Percentiles rank a stretch among this genome's conserved stretches.
These are phyloP conservation scores for Pseudopodoces humilis DNA, from an alignment of 2,113 vertebrate genomes.

Conservation along the genomic window DNA sequence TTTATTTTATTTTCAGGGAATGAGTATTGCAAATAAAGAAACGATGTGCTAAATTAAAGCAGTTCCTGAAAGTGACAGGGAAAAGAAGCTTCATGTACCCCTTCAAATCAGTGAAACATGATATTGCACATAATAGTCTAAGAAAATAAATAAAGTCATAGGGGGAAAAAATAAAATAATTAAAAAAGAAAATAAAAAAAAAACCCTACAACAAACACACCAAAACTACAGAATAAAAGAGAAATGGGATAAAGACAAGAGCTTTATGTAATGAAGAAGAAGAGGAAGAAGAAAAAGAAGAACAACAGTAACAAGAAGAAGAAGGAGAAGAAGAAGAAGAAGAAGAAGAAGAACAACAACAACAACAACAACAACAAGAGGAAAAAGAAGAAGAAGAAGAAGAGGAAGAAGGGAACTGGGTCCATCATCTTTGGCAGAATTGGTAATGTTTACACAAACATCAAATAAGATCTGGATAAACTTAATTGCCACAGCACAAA, in stretches of 20 bases:
- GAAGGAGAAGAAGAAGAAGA: too few species aligned
- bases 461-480: neutral
- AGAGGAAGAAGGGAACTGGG: too few species aligned
- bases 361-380: too few species aligned
- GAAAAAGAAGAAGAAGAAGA: too few species aligned
- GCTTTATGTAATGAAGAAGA: neutral
- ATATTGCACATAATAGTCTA: neutral
- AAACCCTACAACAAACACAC: accelerated
- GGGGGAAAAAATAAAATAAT: neutral
- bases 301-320: too few species aligned
- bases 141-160: neutral
- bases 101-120: neutral
- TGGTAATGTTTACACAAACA: neutral
- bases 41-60: neutral
- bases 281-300: too few species aligned
- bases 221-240: neutral
- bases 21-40: neutral
- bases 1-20: neutral
- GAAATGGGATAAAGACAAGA: neutral
- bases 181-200: neutral
- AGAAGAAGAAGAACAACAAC: too few species aligned
- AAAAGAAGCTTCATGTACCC: neutral
- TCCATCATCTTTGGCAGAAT: neutral
- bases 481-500: neutral
- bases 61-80: neutral